Evolutionary conservation across 2,113 vertebrate genomes (phyloP), one percentile per base, ranked within the genome.

Genomic region (Perca flavescens): DNA sequence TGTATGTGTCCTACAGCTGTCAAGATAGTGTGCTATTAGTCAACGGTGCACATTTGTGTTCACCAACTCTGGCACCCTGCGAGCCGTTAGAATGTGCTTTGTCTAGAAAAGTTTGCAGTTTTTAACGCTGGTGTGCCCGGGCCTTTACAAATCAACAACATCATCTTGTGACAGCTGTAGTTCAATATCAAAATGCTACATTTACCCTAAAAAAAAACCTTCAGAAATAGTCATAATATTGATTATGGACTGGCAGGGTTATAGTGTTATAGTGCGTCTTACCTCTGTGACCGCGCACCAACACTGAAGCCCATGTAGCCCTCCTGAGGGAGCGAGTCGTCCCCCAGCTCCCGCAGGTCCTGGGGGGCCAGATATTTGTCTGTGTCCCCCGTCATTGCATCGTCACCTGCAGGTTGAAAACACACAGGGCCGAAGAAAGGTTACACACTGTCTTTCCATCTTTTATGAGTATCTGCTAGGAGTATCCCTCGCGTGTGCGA

Each of bases 231-330:
- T 63, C 9, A 7, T 25, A 5, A 19, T 31, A 21, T 56, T 15
- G 73, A 19, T 28, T 6, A 0, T 4, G 3, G 25, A 21, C 47
- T 14, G 43, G 3, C 0, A 19, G 8, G 67, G 21, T 25, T 25
- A 25, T 46, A 22, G 34, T 46, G 52, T 56, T 0, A 6, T 0
- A 22, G 68, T 49, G 72, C 0, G 49, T 72, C 83, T 83, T 97
- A 99, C 98, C 98, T 99, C 91, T 98, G 97, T 0, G 98, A 99
- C 13, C 98, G 97, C 0, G 97, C 97, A 11, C 98, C 98, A 0
- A 99, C 95, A 75, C 98, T 99, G 75, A 99, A 99, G 91, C 98
- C 98, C 96, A 99, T 96, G 89, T 99, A 99, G 56, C 98, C 98
- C 77, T 99, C 98, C 6, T 97, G 97, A 11, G 98, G 98, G 64